Evolutionary conservation across 2,113 vertebrate species (phyloP).

Genomic region (Vireo altiloquus): DNA sequence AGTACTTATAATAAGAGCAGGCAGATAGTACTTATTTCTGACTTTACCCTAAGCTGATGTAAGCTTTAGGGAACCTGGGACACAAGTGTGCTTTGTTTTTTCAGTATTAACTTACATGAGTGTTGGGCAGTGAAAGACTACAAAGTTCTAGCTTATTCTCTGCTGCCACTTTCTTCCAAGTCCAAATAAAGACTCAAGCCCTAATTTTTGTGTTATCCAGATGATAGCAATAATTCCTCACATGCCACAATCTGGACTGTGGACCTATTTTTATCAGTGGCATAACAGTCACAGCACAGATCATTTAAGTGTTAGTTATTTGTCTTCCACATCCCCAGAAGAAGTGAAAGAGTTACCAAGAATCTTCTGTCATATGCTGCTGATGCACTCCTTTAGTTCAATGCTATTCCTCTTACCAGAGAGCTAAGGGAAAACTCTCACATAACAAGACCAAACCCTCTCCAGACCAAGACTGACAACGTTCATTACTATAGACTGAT

Average conservation of each 20-base stretch:
- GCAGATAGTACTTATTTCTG: not conserved
- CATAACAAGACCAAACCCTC: not conserved
- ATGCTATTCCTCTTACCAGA: not conserved
- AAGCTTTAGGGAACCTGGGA: not conserved
- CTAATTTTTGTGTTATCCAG: conserved; percentile 7
- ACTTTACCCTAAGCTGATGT: not conserved
- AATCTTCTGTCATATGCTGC: not conserved
- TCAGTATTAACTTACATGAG: not conserved
- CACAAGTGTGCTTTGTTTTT: not conserved
- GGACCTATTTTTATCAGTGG: conserved; percentile 28
- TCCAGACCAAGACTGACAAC: not conserved
- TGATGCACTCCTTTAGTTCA: not conserved
- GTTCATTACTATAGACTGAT: not conserved
- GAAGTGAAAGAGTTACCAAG: not conserved
- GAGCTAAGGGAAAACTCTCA: not conserved
- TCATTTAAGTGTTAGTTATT: not conserved
- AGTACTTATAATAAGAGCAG: not conserved
- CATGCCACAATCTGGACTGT: not conserved
- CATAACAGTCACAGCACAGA: not conserved
- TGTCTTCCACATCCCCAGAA: not conserved
- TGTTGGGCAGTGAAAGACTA: not conserved
- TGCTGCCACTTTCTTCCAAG: not conserved
- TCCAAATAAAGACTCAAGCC: conserved; percentile 14
- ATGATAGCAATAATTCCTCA: not conserved
- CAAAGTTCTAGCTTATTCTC: not conserved